Conservation (phyloP, 2,113 vertebrate species). For the Eulemur rufifrons region DNA sequence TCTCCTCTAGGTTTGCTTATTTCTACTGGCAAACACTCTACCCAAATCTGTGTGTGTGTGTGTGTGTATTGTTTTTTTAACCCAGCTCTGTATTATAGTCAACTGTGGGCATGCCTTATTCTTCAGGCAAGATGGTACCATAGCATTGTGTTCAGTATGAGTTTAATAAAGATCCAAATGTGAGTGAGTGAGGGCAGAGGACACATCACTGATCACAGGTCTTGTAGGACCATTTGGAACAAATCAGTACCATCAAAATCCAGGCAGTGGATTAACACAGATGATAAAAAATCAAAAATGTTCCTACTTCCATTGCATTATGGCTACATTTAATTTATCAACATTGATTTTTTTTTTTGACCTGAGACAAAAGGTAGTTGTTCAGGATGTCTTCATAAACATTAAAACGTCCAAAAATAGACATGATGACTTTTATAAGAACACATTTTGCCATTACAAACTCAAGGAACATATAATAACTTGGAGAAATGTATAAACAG, state of each 20-base stretch:
- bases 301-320: background rate
- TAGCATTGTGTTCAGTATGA: background rate
- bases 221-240: background rate
- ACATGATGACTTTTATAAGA: background rate
- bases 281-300: slow-evolving; percentile 26
- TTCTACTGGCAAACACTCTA: background rate
- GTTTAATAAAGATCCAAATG: slow-evolving; percentile 25
- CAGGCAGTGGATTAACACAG: background rate
- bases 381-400: slow-evolving; percentile 41
- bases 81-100: background rate
- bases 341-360: background rate
- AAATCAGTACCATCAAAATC: background rate
- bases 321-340: background rate
- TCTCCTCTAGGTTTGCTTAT: background rate
- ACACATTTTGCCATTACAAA: slow-evolving; percentile 27
- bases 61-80: too few species aligned
- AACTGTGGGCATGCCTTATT: background rate
- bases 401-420: slow-evolving; percentile 27
- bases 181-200: background rate
- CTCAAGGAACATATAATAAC: background rate
- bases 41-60: too few species aligned
- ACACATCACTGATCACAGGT: background rate
- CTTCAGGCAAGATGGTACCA: background rate
- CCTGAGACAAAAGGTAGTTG: background rate
- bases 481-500: slow-evolving; percentile 51